Conservation (phyloP, 2,113 vertebrate species). For the Boleophthalmus pectinirostris region DNA sequence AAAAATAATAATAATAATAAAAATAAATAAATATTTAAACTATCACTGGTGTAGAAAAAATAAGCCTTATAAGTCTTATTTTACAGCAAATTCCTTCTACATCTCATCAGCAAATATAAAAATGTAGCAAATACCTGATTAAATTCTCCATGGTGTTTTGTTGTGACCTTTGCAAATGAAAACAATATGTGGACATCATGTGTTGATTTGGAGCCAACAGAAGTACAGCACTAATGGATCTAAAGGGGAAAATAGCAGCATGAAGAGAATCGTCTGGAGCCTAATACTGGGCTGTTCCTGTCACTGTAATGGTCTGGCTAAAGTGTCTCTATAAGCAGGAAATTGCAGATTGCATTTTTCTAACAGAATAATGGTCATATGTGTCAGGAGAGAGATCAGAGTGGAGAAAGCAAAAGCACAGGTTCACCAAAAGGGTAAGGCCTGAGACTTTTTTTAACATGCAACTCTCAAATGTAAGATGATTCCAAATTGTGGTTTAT, state of each 20-base stretch:
- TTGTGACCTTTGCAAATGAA: conserved; percentile 49
- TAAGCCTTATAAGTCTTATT: background rate
- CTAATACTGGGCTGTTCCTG: background rate
- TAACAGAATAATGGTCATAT: background rate
- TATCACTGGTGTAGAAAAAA: background rate
- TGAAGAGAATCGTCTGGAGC: background rate
- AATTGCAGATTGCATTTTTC: background rate
- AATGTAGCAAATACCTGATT: conserved; percentile 21
- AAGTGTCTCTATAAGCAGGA: background rate
- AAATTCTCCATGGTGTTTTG: conserved; percentile 28
- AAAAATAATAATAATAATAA: background rate
- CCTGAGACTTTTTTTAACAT: background rate
- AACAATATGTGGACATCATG: conserved; percentile 33
- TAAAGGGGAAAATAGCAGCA: background rate
- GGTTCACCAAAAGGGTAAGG: background rate
- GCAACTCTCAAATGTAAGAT: background rate
- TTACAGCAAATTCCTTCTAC: background rate
- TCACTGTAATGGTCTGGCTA: background rate
- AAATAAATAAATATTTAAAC: background rate
- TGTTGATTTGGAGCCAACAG: conserved; percentile 6
- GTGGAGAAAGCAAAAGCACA: background rate
- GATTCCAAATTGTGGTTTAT: background rate
- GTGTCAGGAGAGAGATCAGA: conserved; percentile 1
- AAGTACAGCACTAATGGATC: background rate
- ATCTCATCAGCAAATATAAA: background rate